phyloP scores from a whole-genome alignment of 1,140 invertebrate species.

The Trichogramma pretiosum region DNA sequence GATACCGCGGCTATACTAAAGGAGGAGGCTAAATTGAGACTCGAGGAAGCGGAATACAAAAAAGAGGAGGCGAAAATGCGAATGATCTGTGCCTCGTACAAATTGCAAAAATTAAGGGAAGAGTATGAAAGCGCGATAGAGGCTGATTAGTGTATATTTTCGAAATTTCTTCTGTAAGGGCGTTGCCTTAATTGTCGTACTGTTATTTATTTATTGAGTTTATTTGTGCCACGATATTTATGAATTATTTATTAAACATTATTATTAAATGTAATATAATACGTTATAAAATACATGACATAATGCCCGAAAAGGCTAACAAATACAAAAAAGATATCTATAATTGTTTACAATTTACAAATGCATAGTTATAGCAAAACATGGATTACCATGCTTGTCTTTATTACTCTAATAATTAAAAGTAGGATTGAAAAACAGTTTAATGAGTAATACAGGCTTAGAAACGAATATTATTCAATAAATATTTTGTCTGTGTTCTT shows the following conservation, averaged over 20 bases:
- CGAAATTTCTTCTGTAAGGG: no score
- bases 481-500: no score
- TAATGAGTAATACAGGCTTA: no score
- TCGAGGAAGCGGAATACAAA: slow-evolving; percentile 29
- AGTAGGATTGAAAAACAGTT: no score
- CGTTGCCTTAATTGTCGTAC: no score
- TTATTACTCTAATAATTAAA: no score
- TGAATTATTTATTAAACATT: slow-evolving; percentile 11
- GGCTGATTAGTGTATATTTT: no score
- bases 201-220: no score
- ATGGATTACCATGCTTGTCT: no score
- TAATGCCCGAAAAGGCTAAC: not conserved
- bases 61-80: slow-evolving; percentile 29
- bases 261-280: slow-evolving; percentile 8
- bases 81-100: slow-evolving; percentile 28
- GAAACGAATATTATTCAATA: no score
- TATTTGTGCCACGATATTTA: not conserved
- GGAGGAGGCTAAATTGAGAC: slow-evolving; percentile 27
- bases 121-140: slow-evolving; percentile 11
- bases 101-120: slow-evolving; percentile 25
- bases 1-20: slow-evolving; percentile 28
- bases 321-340: no score
- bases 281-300: not conserved
- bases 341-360: slow-evolving; percentile 19
- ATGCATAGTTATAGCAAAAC: no score